These are phyloP conservation scores for Phyllotreta cruciferae DNA, from an alignment of 2,888 invertebrate genomes.

Conservation along the genomic window DNA sequence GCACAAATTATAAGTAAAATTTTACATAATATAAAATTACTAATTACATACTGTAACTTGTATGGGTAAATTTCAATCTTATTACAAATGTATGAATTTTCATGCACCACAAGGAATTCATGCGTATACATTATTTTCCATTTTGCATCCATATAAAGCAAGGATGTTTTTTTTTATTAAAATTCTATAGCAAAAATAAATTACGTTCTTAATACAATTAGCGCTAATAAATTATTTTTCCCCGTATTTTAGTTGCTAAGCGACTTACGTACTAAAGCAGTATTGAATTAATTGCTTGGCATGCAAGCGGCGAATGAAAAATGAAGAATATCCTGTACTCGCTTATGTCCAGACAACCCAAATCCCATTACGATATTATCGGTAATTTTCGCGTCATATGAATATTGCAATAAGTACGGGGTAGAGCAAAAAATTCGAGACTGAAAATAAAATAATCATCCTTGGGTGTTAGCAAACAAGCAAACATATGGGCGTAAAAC, in stretches of 20 bases:
- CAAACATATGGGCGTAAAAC: slow-evolving; percentile 56
- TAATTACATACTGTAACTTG: no score
- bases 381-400: slow-evolving; percentile 42
- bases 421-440: slow-evolving; percentile 25
- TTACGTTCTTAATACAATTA: background rate
- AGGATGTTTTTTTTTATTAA: slow-evolving; percentile 18
- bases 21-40: no score
- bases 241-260: background rate
- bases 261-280: slow-evolving; percentile 1
- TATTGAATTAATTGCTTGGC: slow-evolving; percentile 9
- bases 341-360: slow-evolving; percentile 14
- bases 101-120: no score
- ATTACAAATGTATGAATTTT: no score
- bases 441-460: slow-evolving; percentile 39
- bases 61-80: no score
- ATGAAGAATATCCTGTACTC: slow-evolving; percentile 23
- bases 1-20: no score
- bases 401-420: slow-evolving; percentile 24
- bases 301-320: slow-evolving; percentile 10
- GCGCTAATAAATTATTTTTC: slow-evolving; percentile 6
- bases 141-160: slow-evolving; percentile 35
- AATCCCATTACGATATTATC: slow-evolving; percentile 38
- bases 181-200: background rate
- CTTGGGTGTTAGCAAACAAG: slow-evolving; percentile 52
- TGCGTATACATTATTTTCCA: slow-evolving; percentile 10